Percentiles rank a stretch among this genome's conserved stretches.
Evolutionary conservation across 2,797 vertebrate genomes (phyloP).

Genomic region (Anguilla megastoma): DNA sequence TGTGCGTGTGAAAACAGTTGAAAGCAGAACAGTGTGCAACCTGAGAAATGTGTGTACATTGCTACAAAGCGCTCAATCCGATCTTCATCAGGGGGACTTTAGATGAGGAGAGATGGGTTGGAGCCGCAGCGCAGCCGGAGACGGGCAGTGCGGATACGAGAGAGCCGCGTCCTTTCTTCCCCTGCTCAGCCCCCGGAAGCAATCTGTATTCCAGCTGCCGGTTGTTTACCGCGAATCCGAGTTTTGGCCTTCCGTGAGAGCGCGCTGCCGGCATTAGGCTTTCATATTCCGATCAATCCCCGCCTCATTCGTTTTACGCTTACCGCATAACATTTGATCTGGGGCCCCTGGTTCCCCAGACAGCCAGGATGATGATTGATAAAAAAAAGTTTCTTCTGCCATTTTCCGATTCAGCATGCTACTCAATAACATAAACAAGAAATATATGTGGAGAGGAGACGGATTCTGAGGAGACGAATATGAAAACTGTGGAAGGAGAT

Average conservation of each 20-base stretch:
- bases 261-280: neutral
- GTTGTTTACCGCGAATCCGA: neutral
- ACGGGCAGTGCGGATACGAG: neutral
- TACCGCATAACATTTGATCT: neutral
- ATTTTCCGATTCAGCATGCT: neutral
- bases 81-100: neutral
- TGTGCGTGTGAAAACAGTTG: neutral
- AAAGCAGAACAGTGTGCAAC: neutral
- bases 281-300: slow-evolving; percentile 14
- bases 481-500: neutral
- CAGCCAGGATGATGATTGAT: neutral
- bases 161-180: neutral
- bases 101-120: neutral
- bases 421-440: slow-evolving; percentile 9
- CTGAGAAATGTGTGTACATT: neutral
- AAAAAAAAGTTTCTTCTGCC: neutral
- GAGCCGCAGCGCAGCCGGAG: neutral
- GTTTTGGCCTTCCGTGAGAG: neutral
- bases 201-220: neutral
- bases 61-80: neutral
- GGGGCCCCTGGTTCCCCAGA: neutral
- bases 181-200: neutral
- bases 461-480: neutral
- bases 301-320: neutral
- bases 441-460: neutral